Base-by-base conservation (phyloP, 2,113 vertebrate species). In the Corythaixoides concolor region DNA sequence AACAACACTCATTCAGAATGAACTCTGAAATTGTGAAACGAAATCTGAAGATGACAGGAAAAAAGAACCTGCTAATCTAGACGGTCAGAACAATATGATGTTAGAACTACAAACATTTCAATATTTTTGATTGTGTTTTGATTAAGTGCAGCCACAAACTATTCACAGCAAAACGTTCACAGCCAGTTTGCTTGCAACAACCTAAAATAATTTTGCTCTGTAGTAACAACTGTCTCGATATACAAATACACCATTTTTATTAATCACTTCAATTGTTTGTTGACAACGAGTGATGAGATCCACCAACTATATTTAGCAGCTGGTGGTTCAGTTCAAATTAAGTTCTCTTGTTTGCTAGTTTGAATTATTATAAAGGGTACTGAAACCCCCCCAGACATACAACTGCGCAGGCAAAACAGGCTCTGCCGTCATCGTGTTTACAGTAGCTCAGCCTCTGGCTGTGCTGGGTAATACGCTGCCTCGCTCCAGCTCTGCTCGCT, bases 1-100 rank as follows among this genome's bases (percentile, higher is more conserved):
- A 82, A 77, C 30, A 78, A 5, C 15, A 28, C 30, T 72, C 47
- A 32, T 62, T 67, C 80, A 53, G 72, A 91, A 86, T 59, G 88
- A 92, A 81, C 90, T 64, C 62, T 83, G 85, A 93, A 85, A 60
- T 56, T 78, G 21, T 21, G 45, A 92, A 92, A 90, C 82, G 43
- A 93, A 78, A 89, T 68, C 4, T 66, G 66, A 95, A 91, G 80
- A 87, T 55, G 77, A 47, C 32, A 58, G 24, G 41, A 62, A 89
- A 90, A 74, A 67, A 86, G 41, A 89, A 73, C 39, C 73, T 53
- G 60, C 60, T 75, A 68, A 81, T 93, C 49, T 53, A 47, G 41
- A 26, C 55, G 37, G 58, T 20, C 55, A 92, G 76, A 92, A 86
- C 22, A 75, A 62, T 45, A 72, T 15, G 55, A 49, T 63, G 20